Percentiles rank a stretch among this genome's conserved stretches.
phyloP scores from a whole-genome alignment of 2,888 invertebrate genomes.

The Cephus runcator region DNA sequence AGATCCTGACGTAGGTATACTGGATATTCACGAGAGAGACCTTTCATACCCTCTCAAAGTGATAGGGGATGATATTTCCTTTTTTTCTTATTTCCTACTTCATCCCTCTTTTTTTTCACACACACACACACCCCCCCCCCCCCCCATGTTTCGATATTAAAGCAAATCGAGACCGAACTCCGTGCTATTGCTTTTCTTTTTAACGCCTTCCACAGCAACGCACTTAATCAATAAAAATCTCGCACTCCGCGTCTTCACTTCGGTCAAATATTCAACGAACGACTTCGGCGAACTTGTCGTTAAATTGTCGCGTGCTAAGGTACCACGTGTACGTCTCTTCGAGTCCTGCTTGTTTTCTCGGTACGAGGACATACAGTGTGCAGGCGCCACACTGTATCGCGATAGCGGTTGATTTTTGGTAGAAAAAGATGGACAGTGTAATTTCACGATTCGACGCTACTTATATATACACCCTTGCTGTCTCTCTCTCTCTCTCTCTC shows the following conservation, averaged over 20 bases:
- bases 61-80: background rate
- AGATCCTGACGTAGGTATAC: background rate
- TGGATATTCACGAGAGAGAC: background rate
- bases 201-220: background rate
- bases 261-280: constrained; percentile 21
- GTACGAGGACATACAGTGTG: background rate
- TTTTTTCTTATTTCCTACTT: background rate
- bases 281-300: constrained; percentile 51
- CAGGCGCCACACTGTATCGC: background rate
- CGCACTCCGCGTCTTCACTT: no score
- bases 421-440: background rate
- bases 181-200: background rate
- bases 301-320: constrained; percentile 38
- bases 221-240: background rate
- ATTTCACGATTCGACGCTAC: background rate
- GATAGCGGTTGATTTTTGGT: background rate
- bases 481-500: no score
- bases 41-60: background rate
- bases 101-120: background rate
- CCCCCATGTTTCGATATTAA: background rate
- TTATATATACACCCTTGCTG: background rate
- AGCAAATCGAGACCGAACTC: background rate
- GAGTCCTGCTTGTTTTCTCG: background rate
- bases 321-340: background rate
- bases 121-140: no score